Conservation (phyloP, 2,797 vertebrate genomes). For the Gymnodraco acuticeps region DNA sequence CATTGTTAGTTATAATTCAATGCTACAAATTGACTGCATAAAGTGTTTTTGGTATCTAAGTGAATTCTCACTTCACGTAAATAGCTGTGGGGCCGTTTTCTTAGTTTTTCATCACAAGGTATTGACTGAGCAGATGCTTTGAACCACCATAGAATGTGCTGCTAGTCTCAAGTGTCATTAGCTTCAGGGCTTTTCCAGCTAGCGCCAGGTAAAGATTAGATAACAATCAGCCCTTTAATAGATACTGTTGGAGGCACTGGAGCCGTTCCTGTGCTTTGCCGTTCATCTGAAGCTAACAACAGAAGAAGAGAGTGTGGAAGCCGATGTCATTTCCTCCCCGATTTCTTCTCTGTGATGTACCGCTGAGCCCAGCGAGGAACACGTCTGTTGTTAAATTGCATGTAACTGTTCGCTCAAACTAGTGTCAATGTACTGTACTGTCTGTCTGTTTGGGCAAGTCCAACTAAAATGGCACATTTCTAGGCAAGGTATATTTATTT, state of each 20-base stretch:
- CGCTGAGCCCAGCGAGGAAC: constrained; percentile 53
- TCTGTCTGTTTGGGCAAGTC: neutral
- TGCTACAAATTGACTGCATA: constrained; percentile 74
- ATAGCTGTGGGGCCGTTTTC: constrained; percentile 72
- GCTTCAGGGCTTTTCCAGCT: constrained; percentile 83
- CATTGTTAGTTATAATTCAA: constrained; percentile 73
- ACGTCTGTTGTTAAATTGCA: constrained; percentile 59
- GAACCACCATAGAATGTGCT: constrained; percentile 83
- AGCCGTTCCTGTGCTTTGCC: constrained; percentile 68
- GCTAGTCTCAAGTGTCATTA: constrained; percentile 87
- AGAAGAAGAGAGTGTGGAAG: constrained; percentile 70
- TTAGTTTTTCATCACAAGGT: constrained; percentile 72
- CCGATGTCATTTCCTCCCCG: constrained; percentile 71
- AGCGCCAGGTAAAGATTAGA: constrained; percentile 88
- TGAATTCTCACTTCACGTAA: constrained; percentile 74
- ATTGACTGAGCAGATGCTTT: constrained; percentile 82
- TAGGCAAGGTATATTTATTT: neutral
- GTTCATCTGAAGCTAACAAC: constrained; percentile 76
- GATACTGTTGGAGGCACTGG: constrained; percentile 82
- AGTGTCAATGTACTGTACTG: constrained; percentile 20
- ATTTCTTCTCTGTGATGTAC: constrained; percentile 63
- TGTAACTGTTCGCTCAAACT: constrained; percentile 49
- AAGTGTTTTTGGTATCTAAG: constrained; percentile 70
- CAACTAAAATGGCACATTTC: neutral
- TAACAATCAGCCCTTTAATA: constrained; percentile 87